Evolutionary conservation across 2,888 invertebrate genomes (phyloP), one percentile per base, ranked within the genome.

Genomic region (Cyrtodaria siliqua): DNA sequence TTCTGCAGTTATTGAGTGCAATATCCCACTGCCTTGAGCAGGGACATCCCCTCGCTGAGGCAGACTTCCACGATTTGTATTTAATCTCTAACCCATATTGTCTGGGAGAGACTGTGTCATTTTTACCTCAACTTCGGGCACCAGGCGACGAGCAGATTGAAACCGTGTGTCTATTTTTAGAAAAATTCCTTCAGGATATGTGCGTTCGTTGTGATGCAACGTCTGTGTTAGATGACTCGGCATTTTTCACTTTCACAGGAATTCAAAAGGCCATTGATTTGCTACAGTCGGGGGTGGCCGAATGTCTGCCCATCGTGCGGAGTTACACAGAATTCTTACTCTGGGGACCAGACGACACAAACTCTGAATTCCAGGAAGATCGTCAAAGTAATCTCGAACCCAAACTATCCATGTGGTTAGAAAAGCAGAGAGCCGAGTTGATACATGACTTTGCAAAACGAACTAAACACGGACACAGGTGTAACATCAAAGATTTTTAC

Each of bases 11-110:
- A 18, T 70, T 89, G 24, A 89, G 89, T 84, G 88, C 89, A 75
- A 87, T 89, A 82, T 88, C 87, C n/a, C 87, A 89, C 66, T 89
- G 89, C 56, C 70, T 89, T 20, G 89, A 89, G 55, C 87, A 87
- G 71, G 88, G 89, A 0, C 88, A 86, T 70, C 84, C 87, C 12
- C 79, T 89, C 1, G 86, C 88, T 0, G 89, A 89, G 49, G 85
- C 86, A 0, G 87, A 89, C 47, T 88, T 88, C 44, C 81, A 85
- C 20, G 89, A 89, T 60, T 79, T 89, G 20, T 89, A 87, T 72
- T 82, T 88, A 33, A 77, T 89, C 6, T 79, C 87, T 2, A 82
- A 87, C 40, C 69, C 83, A 6, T 85, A 86, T 68, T 81, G 87
- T 82, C 68, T 87, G 56, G 84, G 88, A 49, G 77, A 85, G 50